Conservation (phyloP, 1,140 invertebrate species). For the Elysia chlorotica region DNA sequence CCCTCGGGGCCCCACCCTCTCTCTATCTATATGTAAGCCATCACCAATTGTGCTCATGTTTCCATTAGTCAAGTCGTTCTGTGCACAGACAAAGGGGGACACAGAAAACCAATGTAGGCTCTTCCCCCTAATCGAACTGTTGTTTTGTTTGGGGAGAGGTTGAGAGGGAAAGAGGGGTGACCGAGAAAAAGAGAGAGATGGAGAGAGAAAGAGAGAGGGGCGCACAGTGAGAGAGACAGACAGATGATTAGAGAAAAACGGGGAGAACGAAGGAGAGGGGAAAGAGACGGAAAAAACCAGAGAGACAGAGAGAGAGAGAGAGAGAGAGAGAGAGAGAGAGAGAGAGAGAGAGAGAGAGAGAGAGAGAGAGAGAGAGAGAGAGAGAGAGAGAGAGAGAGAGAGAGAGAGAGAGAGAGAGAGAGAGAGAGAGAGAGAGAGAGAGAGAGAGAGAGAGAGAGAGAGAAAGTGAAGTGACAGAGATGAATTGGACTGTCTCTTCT, state of each 20-base stretch:
- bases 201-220: conserved; percentile 3
- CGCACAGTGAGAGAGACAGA: background rate
- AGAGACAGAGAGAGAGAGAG: background rate
- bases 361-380: background rate
- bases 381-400: background rate
- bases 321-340: background rate
- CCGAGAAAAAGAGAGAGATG: background rate
- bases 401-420: background rate
- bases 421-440: background rate
- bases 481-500: no score
- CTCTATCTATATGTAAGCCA: no score
- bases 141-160: background rate
- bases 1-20: no score
- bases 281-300: background rate
- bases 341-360: background rate
- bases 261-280: background rate
- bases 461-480: background rate
- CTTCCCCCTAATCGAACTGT: no score
- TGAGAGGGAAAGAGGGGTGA: background rate
- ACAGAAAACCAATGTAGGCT: no score
- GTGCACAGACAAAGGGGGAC: no score
- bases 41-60: no score
- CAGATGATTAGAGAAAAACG: background rate
- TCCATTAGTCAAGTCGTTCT: no score
- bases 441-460: background rate